Percentiles rank a stretch among this genome's conserved stretches.
Conservation (phyloP, 2,888 invertebrate species). For the Lasioglossum lativentre region DNA sequence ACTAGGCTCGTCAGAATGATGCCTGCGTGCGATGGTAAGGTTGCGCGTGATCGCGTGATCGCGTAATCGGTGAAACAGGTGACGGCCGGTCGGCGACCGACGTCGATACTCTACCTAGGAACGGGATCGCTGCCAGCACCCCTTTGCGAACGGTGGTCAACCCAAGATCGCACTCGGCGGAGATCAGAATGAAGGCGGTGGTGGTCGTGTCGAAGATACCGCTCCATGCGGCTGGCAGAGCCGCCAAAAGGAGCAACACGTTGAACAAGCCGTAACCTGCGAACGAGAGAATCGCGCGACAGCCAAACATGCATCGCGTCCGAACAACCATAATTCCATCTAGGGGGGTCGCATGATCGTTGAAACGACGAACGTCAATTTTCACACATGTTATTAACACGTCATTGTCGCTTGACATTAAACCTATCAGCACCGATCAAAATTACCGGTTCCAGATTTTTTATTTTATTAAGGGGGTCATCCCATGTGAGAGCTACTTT, state of each 20-base stretch:
- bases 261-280: constrained; percentile 90
- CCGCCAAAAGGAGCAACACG: constrained; percentile 86
- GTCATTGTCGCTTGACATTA: too few relatives aligned
- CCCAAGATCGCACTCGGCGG: constrained; percentile 90
- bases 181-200: constrained; percentile 90
- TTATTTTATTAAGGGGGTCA: too few relatives aligned
- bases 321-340: background rate
- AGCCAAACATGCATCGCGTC: background rate
- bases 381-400: background rate
- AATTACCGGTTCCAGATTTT: too few relatives aligned
- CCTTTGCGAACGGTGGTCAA: constrained; percentile 90
- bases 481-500: too few relatives aligned
- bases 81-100: background rate
- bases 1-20: constrained; percentile 91
- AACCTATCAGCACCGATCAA: too few relatives aligned
- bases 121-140: constrained; percentile 89
- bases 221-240: constrained; percentile 88
- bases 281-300: background rate
- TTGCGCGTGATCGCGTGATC: constrained; percentile 6
- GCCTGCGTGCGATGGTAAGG: constrained; percentile 84
- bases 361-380: background rate
- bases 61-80: background rate
- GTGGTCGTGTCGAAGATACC: constrained; percentile 90
- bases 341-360: background rate
- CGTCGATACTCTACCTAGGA: constrained; percentile 86